Evolutionary conservation across 92 coral and sea anemone genomes (phyloP).

Genomic region (Parazoanthus darwini): DNA sequence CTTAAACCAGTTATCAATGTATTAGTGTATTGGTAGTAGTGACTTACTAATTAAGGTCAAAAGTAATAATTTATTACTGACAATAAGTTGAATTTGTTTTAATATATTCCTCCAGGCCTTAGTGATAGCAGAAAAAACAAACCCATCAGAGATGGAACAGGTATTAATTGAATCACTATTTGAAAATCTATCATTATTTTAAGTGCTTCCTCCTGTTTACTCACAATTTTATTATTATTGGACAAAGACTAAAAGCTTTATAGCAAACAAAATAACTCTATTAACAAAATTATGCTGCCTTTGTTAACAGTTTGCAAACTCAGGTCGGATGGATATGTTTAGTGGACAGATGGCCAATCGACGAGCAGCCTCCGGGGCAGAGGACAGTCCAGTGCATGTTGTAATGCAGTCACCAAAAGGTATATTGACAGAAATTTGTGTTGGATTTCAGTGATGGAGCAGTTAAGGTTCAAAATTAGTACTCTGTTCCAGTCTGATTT

Average conservation of each 20-base stretch:
- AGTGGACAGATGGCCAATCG: conserved; percentile 8
- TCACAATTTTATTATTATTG: background rate
- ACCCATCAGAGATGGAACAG: conserved; percentile 69
- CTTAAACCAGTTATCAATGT: too few species aligned
- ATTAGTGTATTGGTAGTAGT: too few species aligned
- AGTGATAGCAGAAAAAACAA: conserved; percentile 78
- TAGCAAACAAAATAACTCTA: background rate
- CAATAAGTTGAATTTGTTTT: background rate
- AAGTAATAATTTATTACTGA: background rate
- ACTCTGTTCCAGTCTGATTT: too few species aligned
- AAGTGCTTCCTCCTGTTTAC: background rate
- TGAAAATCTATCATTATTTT: background rate
- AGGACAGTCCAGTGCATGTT: conserved; percentile 87
- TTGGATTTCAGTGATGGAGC: background rate
- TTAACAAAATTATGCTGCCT: background rate
- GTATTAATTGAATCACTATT: conserved; percentile 30
- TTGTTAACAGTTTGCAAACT: conserved; percentile 18
- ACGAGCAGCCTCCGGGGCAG: conserved; percentile 67
- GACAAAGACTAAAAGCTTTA: too few species aligned
- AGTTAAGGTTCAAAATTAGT: too few species aligned
- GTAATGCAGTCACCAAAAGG: conserved; percentile 85
- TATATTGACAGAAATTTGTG: background rate
- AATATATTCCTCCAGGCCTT: conserved; percentile 62
- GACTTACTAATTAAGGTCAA: background rate
- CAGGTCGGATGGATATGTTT: conserved; percentile 27